A percentile compares a stretch with the other conserved stretches of the same genome.
Evolutionary conservation across 2,888 invertebrate species (phyloP).

Genomic region (Onthophagus sagittarius): DNA sequence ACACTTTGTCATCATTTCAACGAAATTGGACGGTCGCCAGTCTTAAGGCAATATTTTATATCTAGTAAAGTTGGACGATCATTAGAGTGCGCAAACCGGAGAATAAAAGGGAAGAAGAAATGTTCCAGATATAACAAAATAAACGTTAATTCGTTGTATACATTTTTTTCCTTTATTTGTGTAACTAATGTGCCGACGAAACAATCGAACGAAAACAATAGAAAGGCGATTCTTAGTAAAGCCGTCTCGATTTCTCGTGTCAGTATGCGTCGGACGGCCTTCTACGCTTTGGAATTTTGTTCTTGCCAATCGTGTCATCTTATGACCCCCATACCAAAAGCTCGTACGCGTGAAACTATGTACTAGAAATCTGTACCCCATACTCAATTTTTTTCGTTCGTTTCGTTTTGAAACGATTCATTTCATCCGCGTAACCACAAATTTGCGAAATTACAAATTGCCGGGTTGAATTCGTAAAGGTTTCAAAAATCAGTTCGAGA

Average conservation of each 20-base stretch:
- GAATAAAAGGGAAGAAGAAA: neutral
- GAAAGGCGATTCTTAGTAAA: slow-evolving; percentile 7
- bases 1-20: neutral
- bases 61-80: neutral
- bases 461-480: no score
- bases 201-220: slow-evolving; percentile 1
- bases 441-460: no score
- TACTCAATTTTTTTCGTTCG: neutral
- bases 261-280: slow-evolving; percentile 22
- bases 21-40: neutral
- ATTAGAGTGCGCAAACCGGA: neutral
- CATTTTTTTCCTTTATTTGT: no score
- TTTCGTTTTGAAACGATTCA: neutral
- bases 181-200: neutral
- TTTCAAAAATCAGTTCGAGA: no score
- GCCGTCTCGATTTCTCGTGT: slow-evolving; percentile 18
- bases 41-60: neutral
- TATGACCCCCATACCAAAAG: neutral
- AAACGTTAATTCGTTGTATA: neutral
- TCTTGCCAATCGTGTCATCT: neutral
- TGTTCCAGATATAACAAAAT: neutral
- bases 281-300: slow-evolving; percentile 20
- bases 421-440: neutral
- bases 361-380: neutral
- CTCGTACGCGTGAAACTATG: neutral